Evolutionary conservation across 2,113 vertebrate genomes (phyloP).

Genomic region (Peromyscus leucopus): DNA sequence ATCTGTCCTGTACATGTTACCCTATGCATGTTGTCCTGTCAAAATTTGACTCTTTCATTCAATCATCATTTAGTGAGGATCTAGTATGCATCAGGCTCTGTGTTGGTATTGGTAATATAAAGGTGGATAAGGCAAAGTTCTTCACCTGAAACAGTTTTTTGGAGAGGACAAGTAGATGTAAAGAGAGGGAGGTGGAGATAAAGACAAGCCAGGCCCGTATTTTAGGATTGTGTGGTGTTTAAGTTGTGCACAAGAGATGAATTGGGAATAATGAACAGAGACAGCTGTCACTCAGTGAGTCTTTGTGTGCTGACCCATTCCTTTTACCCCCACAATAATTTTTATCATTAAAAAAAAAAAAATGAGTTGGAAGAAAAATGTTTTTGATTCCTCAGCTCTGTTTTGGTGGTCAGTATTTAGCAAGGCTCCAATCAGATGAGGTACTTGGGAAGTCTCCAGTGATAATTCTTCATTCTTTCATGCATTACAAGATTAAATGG

Average conservation of each 20-base stretch:
- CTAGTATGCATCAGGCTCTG: neutral
- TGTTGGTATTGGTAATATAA: neutral
- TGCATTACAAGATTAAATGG: slow-evolving; percentile 2
- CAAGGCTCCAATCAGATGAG: neutral
- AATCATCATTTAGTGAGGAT: neutral
- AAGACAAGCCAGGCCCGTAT: neutral
- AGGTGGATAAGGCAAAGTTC: neutral
- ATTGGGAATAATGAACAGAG: neutral
- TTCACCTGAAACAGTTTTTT: neutral
- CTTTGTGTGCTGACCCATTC: neutral
- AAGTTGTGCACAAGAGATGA: neutral
- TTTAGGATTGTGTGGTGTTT: neutral
- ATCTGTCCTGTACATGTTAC: neutral
- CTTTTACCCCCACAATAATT: neutral
- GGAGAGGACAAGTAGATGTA: neutral
- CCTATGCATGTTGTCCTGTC: neutral
- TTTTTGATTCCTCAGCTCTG: neutral
- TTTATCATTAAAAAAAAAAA: slow-evolving; percentile 14
- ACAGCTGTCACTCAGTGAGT: neutral
- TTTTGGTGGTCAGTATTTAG: slow-evolving; percentile 31
- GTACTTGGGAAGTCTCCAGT: neutral
- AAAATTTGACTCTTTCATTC: slow-evolving; percentile 37
- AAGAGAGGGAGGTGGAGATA: neutral
- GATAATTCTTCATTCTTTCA: slow-evolving; percentile 32
- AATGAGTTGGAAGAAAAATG: neutral